phyloP scores from a whole-genome alignment of 2,113 vertebrate genomes.

The Cepphus grylle region DNA sequence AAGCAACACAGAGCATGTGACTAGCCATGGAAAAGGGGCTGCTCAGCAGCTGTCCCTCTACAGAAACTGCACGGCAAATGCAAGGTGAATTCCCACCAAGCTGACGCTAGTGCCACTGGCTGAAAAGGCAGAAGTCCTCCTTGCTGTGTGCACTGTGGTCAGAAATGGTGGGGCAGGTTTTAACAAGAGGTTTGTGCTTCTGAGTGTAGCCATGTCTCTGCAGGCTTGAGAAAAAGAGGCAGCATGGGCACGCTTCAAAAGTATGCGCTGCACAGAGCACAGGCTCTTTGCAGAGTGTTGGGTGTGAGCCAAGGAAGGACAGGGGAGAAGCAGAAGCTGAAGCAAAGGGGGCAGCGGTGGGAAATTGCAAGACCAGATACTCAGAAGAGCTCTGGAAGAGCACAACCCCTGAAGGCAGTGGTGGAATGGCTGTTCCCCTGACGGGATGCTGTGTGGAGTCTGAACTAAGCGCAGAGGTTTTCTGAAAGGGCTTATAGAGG shows the following conservation, averaged over 20 bases:
- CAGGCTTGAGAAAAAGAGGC: background rate
- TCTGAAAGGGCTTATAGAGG: background rate
- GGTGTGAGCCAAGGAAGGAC: background rate
- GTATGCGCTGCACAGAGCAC: background rate
- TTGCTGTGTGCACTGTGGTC: accelerated
- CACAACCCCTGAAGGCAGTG: background rate
- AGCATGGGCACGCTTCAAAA: background rate
- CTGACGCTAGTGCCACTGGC: background rate
- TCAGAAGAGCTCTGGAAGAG: background rate
- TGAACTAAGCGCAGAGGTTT: background rate
- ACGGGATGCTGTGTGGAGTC: background rate
- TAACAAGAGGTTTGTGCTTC: background rate
- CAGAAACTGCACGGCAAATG: background rate
- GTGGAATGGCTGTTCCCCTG: background rate
- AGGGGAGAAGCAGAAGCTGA: background rate
- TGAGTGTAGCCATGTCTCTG: background rate
- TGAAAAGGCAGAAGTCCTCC: background rate
- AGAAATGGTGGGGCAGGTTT: background rate
- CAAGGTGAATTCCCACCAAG: background rate
- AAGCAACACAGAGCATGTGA: background rate
- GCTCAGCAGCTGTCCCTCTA: background rate
- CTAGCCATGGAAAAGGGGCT: background rate
- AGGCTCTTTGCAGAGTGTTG: accelerated
- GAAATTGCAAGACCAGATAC: too few relatives aligned
- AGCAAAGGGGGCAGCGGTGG: background rate